Percentiles rank a stretch among this genome's conserved stretches.
Conservation (phyloP, 2,797 vertebrate species). For the Pogonophryne albipinna region DNA sequence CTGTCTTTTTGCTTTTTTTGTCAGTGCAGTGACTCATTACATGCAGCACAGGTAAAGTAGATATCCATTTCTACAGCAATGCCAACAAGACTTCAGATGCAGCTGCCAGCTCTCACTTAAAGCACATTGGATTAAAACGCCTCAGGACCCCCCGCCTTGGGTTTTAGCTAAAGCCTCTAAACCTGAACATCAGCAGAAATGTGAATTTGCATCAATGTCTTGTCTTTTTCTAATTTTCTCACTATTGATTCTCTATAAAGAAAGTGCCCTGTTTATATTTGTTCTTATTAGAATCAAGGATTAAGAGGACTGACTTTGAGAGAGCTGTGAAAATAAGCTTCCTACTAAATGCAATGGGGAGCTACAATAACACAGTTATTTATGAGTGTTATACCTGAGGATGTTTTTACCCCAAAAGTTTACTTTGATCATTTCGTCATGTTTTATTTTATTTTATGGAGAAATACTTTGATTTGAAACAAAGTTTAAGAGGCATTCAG, state of each 20-base stretch:
- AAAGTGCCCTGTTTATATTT: not conserved
- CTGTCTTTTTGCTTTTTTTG: constrained; percentile 9
- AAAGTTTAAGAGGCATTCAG: not conserved
- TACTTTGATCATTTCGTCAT: not conserved
- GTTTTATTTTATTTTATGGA: not conserved
- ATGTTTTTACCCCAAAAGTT: not conserved
- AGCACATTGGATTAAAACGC: constrained; percentile 21
- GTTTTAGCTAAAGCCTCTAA: constrained; percentile 24
- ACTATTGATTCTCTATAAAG: constrained; percentile 12
- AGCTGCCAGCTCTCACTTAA: constrained; percentile 36
- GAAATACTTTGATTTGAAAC: not conserved
- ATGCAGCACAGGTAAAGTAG: constrained; percentile 16
- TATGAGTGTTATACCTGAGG: no score
- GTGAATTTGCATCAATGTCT: constrained; percentile 6
- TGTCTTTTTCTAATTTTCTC: constrained; percentile 4
- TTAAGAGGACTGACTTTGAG: constrained; percentile 7
- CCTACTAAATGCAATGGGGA: not conserved
- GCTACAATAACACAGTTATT: not conserved
- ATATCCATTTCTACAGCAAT: constrained; percentile 16
- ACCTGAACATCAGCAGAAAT: constrained; percentile 35
- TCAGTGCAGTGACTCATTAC: constrained; percentile 13
- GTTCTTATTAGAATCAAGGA: constrained; percentile 4
- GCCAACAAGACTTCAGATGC: constrained; percentile 21
- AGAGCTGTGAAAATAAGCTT: not conserved
- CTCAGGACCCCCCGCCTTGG: constrained; percentile 26